Conservation (phyloP, 2,888 invertebrate genomes). For the Agrochola circellaris region DNA sequence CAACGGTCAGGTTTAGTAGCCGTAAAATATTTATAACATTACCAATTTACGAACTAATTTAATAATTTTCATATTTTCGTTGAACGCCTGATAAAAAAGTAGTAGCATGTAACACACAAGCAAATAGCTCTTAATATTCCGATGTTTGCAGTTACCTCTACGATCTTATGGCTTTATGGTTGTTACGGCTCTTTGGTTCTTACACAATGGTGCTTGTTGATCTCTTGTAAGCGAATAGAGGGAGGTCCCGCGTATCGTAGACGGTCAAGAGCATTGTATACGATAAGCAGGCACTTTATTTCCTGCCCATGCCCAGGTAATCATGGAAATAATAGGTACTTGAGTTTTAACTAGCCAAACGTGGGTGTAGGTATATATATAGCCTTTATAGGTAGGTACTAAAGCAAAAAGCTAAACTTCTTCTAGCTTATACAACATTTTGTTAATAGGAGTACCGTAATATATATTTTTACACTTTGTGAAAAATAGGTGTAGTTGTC, state of each 20-base stretch:
- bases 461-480: too few relatives aligned
- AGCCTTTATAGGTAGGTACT: too few relatives aligned
- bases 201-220: conserved; percentile 7
- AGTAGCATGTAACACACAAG: not conserved
- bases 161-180: not conserved
- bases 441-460: too few relatives aligned
- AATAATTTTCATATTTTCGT: not conserved
- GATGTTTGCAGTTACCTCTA: not conserved
- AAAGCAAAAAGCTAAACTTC: not conserved
- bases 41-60: not conserved
- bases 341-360: not conserved
- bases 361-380: not conserved
- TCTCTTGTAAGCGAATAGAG: not conserved
- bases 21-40: not conserved
- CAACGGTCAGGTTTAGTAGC: not conserved
- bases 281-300: not conserved
- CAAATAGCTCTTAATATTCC: conserved; percentile 5
- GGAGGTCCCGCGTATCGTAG: not conserved
- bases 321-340: not conserved
- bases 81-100: conserved; percentile 24
- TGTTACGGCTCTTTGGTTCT: not conserved
- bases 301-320: not conserved
- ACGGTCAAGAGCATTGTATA: conserved; percentile 18
- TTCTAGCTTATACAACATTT: too few relatives aligned
- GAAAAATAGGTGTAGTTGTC: too few relatives aligned